Evolutionary conservation across 2,113 vertebrate species (phyloP).

Genomic region (Trichechus manatus): DNA sequence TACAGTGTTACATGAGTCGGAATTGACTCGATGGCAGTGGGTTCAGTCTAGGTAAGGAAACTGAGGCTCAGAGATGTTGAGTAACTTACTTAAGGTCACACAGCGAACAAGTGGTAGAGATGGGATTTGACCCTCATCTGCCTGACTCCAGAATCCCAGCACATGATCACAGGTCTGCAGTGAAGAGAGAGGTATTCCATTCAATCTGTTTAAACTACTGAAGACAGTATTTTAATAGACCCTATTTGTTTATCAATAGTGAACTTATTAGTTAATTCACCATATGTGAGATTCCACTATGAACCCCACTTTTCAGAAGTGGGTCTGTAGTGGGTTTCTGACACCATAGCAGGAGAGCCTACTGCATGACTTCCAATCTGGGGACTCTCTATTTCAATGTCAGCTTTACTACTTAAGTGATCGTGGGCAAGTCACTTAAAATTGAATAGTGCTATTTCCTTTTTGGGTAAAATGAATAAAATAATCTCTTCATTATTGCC

Average conservation of each 20-base stretch:
- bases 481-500: too few species aligned
- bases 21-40: too few species aligned
- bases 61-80: neutral
- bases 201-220: neutral
- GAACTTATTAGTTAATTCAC: neutral
- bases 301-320: neutral
- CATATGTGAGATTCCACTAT: neutral
- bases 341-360: neutral
- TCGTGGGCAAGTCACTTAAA: neutral
- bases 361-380: neutral
- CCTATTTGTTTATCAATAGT: neutral
- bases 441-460: neutral
- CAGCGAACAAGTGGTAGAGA: neutral
- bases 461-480: neutral
- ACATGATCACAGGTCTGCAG: too few species aligned
- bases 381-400: neutral
- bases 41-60: neutral
- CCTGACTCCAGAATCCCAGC: neutral
- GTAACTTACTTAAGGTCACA: neutral
- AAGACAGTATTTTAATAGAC: neutral
- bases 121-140: neutral
- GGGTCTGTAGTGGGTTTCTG: neutral
- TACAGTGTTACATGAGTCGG: too few species aligned
- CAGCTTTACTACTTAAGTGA: neutral
- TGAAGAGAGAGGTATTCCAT: neutral